phyloP scores from a whole-genome alignment of 2,888 invertebrate genomes.

The Drosophila limbata region DNA sequence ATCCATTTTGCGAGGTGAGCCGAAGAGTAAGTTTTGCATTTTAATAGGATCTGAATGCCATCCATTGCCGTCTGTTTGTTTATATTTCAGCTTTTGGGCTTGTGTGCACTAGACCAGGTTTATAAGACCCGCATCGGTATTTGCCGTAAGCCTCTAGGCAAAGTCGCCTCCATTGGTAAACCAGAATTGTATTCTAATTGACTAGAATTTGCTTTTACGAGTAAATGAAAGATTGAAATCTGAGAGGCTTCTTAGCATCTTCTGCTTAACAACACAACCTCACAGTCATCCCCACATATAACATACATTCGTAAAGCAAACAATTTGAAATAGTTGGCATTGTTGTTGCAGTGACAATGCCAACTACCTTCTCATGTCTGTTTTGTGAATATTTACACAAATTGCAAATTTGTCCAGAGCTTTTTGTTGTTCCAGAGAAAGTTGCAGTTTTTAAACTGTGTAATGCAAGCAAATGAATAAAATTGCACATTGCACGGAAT shows the following conservation, averaged over 20 bases:
- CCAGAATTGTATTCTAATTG: not conserved
- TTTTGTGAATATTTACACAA: slow-evolving; percentile 19
- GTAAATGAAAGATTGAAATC: not conserved
- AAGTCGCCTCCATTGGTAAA: slow-evolving; percentile 15
- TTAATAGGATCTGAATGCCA: slow-evolving; percentile 64
- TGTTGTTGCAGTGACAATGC: slow-evolving; percentile 36
- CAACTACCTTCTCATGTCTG: slow-evolving; percentile 30
- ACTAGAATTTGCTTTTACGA: slow-evolving; percentile 6
- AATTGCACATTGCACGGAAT: slow-evolving; percentile 2
- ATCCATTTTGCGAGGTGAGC: not conserved
- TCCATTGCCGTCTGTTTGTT: slow-evolving; percentile 43
- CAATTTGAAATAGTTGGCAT: slow-evolving; percentile 46
- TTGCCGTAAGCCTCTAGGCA: slow-evolving; percentile 1
- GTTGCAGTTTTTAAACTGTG: slow-evolving; percentile 1
- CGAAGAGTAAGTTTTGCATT: slow-evolving; percentile 64
- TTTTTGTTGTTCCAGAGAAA: slow-evolving; percentile 1
- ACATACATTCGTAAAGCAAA: slow-evolving; percentile 5
- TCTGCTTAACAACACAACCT: not conserved
- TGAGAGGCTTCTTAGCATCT: not conserved
- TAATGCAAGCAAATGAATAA: slow-evolving; percentile 5
- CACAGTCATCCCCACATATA: too few relatives aligned
- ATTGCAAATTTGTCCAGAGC: slow-evolving; percentile 25
- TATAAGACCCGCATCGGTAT: slow-evolving; percentile 9
- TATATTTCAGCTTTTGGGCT: slow-evolving; percentile 20
- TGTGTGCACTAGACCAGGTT: slow-evolving; percentile 1